Evolutionary conservation across 2,797 vertebrate species (phyloP), one percentile per base, ranked within the genome.

Genomic region (Discoglossus pictus): DNA sequence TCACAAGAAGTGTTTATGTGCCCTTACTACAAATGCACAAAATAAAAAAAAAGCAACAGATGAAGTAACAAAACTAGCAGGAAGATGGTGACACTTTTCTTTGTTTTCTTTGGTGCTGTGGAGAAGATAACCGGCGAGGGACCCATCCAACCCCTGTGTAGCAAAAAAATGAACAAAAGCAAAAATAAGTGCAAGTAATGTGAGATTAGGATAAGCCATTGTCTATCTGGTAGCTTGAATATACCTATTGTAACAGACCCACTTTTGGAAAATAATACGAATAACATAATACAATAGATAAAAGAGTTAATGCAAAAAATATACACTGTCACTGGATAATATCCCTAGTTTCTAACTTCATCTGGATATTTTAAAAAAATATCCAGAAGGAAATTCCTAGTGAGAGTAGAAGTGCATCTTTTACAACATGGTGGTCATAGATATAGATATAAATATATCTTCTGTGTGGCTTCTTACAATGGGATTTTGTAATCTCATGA

Each of bases 11-110:
- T 43, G 38, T 24, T 44, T 6, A 24, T 21, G 16, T 18, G 39
- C 15, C 23, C 4, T 31, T 44, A 27, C 54, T 63, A 56, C 46
- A 56, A 47, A 70, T 47, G 36, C 31, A 63, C 43, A 50, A 48
- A 34, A 31, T 34, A 48, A 21, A 48, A 48, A 6, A 55, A 21
- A n/a, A 10, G 27, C 21, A n/a, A 63, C 13, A 47, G 42, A 24
- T 48, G 31, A 48, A 50, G 43, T 42, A 54, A 40, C n/a, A 62
- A 34, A 25, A 35, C 36, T 17, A 44, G 17, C 52, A 48, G 15
- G 38, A 20, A 24, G 47, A 51, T 12, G 23, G 12, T 44, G 48
- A 39, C 38, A 18, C 31, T 18, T 20, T 43, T 55, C 24, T 24
- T 40, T 15, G 36, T 40, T 61, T 34, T 48, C 34, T 50, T 70